Evolutionary conservation across 2,797 vertebrate genomes (phyloP).

Genomic region (Phoxinus dragarum): DNA sequence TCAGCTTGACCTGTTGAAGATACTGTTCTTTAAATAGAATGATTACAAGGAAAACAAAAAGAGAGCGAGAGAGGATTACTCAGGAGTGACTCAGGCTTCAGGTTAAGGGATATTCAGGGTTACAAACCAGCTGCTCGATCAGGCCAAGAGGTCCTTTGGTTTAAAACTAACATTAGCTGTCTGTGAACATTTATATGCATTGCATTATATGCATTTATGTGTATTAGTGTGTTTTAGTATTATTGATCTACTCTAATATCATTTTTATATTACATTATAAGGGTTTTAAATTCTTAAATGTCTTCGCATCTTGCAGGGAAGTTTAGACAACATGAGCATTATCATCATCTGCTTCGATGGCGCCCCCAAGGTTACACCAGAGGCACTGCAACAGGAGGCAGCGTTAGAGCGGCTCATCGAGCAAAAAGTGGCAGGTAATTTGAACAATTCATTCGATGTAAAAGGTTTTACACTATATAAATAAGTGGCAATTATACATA

Average conservation of each 20-base stretch:
- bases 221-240: not conserved
- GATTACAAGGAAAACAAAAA: slow-evolving; percentile 61
- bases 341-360: slow-evolving; percentile 83
- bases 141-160: not conserved
- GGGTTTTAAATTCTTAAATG: not conserved
- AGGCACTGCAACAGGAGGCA: slow-evolving; percentile 78
- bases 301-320: slow-evolving; percentile 75
- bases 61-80: slow-evolving; percentile 68
- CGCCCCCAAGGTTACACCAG: slow-evolving; percentile 78
- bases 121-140: not conserved
- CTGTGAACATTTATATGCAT: not conserved
- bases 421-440: slow-evolving; percentile 80
- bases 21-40: slow-evolving; percentile 72
- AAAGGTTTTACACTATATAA: not conserved
- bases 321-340: slow-evolving; percentile 87
- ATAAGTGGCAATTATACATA: not conserved
- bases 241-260: not conserved
- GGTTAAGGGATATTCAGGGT: slow-evolving; percentile 10
- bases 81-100: slow-evolving; percentile 54
- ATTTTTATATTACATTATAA: not conserved
- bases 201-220: not conserved
- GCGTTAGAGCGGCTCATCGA: slow-evolving; percentile 77
- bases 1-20: slow-evolving; percentile 53
- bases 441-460: not conserved
- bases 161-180: not conserved